Evolutionary conservation across 2,113 vertebrate genomes (phyloP).

Genomic region (Sitta europaea): DNA sequence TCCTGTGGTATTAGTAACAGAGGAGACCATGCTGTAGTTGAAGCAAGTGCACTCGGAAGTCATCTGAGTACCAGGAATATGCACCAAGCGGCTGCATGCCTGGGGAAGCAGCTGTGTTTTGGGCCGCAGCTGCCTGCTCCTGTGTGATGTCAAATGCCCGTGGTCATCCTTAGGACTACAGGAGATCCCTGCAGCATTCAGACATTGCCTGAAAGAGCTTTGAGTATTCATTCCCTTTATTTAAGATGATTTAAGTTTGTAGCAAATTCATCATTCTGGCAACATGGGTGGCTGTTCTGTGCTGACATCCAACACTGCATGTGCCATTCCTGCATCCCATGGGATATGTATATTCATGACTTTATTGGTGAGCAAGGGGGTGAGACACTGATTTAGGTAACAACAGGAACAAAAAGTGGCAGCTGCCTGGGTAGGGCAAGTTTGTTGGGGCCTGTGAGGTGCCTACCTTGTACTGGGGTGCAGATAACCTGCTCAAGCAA

Average conservation of each 20-base stretch:
- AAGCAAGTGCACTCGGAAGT: not conserved
- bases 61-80: not conserved
- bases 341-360: accelerated
- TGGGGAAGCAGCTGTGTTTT: not conserved
- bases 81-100: accelerated
- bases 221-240: not conserved
- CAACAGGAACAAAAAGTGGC: not conserved
- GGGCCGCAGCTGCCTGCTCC: not conserved
- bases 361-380: not conserved
- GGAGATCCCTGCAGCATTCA: not conserved
- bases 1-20: not conserved
- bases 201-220: not conserved
- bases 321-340: accelerated
- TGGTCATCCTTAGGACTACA: not conserved
- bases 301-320: accelerated
- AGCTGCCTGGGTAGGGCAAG: not conserved
- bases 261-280: not conserved
- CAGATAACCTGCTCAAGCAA: not conserved
- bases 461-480: not conserved
- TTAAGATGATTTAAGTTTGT: not conserved
- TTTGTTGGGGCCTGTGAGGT: not conserved
- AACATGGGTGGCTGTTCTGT: not conserved
- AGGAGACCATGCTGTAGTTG: not conserved
- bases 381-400: not conserved
- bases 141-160: accelerated